A percentile compares a stretch with the other conserved stretches of the same genome.
Evolutionary conservation across 2,888 invertebrate species (phyloP).

Genomic region (Lysandra coridon): DNA sequence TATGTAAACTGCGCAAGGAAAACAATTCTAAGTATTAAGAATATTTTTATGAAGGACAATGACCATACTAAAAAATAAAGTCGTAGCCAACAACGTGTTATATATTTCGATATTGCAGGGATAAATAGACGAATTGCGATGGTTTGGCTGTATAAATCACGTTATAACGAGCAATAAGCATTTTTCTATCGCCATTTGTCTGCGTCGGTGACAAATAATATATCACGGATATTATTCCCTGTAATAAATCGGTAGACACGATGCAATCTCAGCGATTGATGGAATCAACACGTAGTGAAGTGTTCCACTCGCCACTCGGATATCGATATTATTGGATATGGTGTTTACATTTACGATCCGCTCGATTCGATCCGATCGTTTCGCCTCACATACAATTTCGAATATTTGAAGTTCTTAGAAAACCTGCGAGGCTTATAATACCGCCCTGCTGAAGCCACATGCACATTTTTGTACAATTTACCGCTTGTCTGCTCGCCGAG

Average conservation of each 20-base stretch:
- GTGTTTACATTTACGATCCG: neutral
- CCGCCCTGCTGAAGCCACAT: neutral
- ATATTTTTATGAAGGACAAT: neutral
- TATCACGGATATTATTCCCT: slow-evolving; percentile 10
- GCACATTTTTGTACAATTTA: neutral
- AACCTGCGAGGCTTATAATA: too few relatives aligned
- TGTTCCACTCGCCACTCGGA: neutral
- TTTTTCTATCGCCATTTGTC: slow-evolving; percentile 15
- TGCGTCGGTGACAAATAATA: neutral
- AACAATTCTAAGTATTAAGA: neutral
- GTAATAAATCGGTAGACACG: neutral
- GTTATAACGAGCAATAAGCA: slow-evolving; percentile 21
- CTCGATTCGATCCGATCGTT: neutral
- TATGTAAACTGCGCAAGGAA: neutral
- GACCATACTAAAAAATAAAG: neutral
- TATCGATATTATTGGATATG: neutral
- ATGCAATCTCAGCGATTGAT: slow-evolving; percentile 7
- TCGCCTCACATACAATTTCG: neutral
- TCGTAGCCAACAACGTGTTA: neutral
- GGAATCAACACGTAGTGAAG: neutral
- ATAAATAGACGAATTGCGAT: neutral
- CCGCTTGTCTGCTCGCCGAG: slow-evolving; percentile 7
- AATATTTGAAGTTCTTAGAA: neutral
- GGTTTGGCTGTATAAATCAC: slow-evolving; percentile 10
- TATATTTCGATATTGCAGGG: neutral